Percentiles rank a stretch among this genome's conserved stretches.
Evolutionary conservation across 2,888 invertebrate genomes (phyloP).

Genomic region (Rhyacophila evoluta): DNA sequence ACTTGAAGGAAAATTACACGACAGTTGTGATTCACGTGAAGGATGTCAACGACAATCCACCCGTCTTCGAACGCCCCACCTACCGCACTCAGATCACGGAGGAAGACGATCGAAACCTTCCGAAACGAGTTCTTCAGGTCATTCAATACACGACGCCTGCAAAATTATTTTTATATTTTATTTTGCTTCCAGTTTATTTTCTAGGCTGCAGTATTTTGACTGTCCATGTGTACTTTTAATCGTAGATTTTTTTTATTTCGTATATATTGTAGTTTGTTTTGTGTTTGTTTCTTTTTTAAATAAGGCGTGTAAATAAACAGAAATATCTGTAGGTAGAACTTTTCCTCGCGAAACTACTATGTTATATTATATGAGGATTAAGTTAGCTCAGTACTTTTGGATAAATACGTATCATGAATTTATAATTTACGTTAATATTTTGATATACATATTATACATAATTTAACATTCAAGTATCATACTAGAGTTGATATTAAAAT

Average conservation of each 20-base stretch:
- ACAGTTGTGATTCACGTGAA: constrained; percentile 97
- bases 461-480: background rate
- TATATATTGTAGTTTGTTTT: background rate
- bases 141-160: background rate
- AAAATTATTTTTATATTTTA: background rate
- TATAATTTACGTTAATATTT: background rate
- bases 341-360: no score
- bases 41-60: constrained; percentile 98
- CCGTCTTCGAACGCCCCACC: constrained; percentile 94
- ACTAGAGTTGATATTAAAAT: background rate
- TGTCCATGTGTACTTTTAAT: background rate
- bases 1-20: constrained; percentile 97
- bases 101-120: constrained; percentile 94
- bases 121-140: constrained; percentile 93
- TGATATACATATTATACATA: background rate
- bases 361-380: no score
- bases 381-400: no score
- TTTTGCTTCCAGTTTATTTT: background rate
- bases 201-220: constrained; percentile 15
- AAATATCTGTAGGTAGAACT: no score
- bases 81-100: constrained; percentile 96
- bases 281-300: no score
- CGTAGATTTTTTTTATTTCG: background rate
- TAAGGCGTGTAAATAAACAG: no score
- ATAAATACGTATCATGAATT: no score